A percentile compares a stretch with the other conserved stretches of the same genome.
These are phyloP conservation scores for Pelusios castaneus DNA, from an alignment of 2,113 vertebrate genomes.

Conservation along the genomic window DNA sequence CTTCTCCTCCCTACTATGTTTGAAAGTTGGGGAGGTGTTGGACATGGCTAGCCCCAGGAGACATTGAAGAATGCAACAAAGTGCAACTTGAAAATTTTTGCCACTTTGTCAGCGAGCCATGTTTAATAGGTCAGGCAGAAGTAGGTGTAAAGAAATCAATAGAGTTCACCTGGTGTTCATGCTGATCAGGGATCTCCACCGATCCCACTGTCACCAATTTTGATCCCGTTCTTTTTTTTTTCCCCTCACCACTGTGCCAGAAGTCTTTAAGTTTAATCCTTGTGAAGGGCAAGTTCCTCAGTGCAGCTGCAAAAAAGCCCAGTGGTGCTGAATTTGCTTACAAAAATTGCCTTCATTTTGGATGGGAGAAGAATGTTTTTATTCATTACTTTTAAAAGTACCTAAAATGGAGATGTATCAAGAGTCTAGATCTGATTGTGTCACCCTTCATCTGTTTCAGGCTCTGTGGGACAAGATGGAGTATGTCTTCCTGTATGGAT, in stretches of 20 bases:
- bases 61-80: not conserved
- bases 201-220: not conserved
- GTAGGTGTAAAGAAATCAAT: slow-evolving; percentile 71
- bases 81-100: slow-evolving; percentile 23
- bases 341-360: not conserved
- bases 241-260: not conserved
- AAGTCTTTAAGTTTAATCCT: not conserved
- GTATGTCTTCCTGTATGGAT: not conserved
- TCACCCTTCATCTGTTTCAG: not conserved
- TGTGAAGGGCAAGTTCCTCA: not conserved
- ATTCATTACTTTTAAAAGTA: not conserved
- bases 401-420: not conserved
- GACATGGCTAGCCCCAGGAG: not conserved
- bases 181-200: not conserved
- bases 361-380: not conserved
- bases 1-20: not conserved
- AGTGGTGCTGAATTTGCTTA: not conserved
- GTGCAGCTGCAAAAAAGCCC: not conserved
- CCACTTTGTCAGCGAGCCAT: slow-evolving; percentile 63
- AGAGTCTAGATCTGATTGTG: not conserved
- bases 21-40: not conserved
- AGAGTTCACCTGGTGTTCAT: not conserved
- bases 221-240: not conserved
- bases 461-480: not conserved
- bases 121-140: slow-evolving; percentile 64